phyloP scores from a whole-genome alignment of 2,888 invertebrate genomes.

The Pomacea canaliculata region DNA sequence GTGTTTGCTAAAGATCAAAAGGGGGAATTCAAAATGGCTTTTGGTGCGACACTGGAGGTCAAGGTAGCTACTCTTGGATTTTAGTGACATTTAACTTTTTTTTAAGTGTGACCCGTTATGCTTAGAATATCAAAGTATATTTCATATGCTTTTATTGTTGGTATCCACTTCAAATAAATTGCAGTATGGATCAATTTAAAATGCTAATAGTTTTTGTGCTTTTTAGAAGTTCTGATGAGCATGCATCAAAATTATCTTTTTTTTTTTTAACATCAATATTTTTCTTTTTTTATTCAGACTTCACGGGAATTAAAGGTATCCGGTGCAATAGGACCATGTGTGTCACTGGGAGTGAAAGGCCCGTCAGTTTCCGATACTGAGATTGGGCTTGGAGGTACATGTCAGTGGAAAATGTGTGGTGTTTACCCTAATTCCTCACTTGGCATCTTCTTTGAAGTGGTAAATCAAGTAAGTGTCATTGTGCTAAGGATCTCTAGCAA shows the following conservation, averaged over 20 bases:
- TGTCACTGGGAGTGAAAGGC: conserved; percentile 91
- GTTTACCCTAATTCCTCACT: conserved; percentile 92
- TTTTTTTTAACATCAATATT: not conserved
- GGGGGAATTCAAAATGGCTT: conserved; percentile 96
- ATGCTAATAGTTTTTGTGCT: not conserved
- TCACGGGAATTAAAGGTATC: conserved; percentile 93
- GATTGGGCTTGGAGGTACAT: conserved; percentile 96
- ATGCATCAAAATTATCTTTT: not conserved
- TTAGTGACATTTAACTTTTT: not conserved
- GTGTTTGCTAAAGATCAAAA: conserved; percentile 93
- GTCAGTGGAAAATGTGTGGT: conserved; percentile 98
- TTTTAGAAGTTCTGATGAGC: not conserved
- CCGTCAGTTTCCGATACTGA: conserved; percentile 95
- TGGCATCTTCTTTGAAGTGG: conserved; percentile 95
- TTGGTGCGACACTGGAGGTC: conserved; percentile 95
- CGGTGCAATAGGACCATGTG: conserved; percentile 97
- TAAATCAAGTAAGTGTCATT: conserved; percentile 62
- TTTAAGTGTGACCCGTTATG: not conserved
- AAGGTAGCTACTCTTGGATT: conserved; percentile 73
- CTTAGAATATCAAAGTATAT: not conserved
- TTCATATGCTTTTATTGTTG: too few species aligned
- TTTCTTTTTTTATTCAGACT: conserved; percentile 73
- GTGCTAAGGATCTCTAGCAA: too few species aligned
- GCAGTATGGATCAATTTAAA: not conserved
- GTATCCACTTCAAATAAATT: too few species aligned